Conservation (phyloP, 2,113 vertebrate genomes). For the Progne subis region DNA sequence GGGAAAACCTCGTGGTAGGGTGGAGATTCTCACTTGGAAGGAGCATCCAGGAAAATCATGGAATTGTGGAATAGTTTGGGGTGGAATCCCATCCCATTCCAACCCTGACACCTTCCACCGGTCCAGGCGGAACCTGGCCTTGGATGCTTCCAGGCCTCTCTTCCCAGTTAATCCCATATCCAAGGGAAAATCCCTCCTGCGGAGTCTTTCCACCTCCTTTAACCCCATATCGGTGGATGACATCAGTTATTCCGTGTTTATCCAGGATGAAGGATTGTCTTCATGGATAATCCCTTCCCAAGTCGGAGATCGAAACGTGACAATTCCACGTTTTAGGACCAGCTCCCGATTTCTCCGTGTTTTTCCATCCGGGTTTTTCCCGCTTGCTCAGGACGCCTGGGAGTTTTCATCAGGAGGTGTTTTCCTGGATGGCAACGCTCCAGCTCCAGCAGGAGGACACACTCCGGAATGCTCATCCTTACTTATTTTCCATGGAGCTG, state of each 20-base stretch:
- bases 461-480: neutral
- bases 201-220: neutral
- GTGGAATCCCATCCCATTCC: neutral
- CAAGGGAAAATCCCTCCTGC: neutral
- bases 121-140: neutral
- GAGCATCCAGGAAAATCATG: neutral
- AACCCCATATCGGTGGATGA: accelerated
- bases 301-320: accelerated
- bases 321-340: neutral
- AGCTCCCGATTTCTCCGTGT: accelerated
- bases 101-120: accelerated
- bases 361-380: neutral
- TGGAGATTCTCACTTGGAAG: neutral
- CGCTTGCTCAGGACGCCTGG: accelerated
- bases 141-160: neutral
- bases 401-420: neutral
- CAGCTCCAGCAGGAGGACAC: accelerated
- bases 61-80: neutral
- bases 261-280: neutral
- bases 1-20: neutral
- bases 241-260: neutral
- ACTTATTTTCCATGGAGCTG: neutral
- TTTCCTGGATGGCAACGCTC: neutral
- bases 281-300: neutral
- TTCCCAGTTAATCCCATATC: neutral